phyloP scores from a whole-genome alignment of 2,113 vertebrate genomes.

The Pica pica region DNA sequence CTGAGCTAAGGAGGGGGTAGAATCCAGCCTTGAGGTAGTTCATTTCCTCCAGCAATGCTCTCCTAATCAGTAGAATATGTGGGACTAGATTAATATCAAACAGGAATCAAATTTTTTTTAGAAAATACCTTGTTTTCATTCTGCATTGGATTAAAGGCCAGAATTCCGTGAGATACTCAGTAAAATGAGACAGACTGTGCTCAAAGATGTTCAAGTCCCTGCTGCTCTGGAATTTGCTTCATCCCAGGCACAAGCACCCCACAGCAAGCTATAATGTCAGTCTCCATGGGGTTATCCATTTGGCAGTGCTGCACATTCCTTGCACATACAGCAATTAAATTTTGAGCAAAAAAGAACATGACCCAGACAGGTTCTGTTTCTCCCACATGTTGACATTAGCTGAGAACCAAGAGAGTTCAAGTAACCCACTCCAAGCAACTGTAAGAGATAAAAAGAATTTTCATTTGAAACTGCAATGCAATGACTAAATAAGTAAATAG shows the following conservation, averaged over 20 bases:
- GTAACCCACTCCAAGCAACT: neutral
- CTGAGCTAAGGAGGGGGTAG: neutral
- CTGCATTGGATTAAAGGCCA: neutral
- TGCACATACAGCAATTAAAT: neutral
- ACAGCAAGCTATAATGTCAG: neutral
- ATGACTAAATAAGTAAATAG: neutral
- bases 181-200: neutral
- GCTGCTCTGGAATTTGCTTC: constrained; percentile 4
- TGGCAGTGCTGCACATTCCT: neutral
- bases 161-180: neutral
- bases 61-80: neutral
- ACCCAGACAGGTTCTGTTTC: neutral
- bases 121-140: neutral
- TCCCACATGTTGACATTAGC: neutral
- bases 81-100: neutral
- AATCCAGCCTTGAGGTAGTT: neutral
- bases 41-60: neutral
- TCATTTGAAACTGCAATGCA: neutral
- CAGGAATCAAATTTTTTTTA: neutral
- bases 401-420: constrained; percentile 25
- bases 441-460: neutral
- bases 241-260: neutral
- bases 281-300: neutral
- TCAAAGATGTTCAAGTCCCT: neutral
- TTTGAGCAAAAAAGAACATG: neutral